Percentiles rank a stretch among this genome's conserved stretches.
Conservation (phyloP, 2,113 vertebrate genomes). For the Lycaon pictus region DNA sequence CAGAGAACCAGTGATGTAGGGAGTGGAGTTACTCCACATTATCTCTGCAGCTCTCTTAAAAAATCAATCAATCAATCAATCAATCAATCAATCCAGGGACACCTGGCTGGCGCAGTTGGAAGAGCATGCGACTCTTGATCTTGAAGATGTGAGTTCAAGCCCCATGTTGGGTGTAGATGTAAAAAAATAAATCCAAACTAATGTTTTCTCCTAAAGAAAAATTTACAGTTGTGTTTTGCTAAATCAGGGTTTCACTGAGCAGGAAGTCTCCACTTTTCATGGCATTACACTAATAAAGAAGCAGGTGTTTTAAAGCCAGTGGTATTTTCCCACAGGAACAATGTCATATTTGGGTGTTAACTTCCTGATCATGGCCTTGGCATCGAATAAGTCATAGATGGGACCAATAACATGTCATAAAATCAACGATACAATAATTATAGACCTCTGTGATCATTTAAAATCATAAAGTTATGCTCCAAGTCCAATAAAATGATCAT, state of each 20-base stretch:
- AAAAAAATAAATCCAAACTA: neutral
- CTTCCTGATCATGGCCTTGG: constrained; percentile 36
- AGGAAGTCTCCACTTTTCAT: neutral
- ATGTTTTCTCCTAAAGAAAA: constrained; percentile 53
- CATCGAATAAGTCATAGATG: constrained; percentile 53
- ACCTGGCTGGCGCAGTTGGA: neutral
- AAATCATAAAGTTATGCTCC: constrained; percentile 33
- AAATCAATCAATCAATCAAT: neutral
- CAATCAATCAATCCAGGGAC: neutral
- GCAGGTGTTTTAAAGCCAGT: constrained; percentile 13
- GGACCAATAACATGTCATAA: neutral
- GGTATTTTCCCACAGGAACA: constrained; percentile 36
- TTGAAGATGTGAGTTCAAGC: neutral
- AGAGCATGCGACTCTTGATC: neutral
- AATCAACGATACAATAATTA: constrained; percentile 48
- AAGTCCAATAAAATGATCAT: constrained; percentile 19
- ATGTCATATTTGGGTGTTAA: constrained; percentile 52
- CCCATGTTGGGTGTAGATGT: neutral
- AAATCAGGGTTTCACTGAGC: neutral
- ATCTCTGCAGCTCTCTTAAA: neutral
- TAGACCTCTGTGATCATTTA: neutral
- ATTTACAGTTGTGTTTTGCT: constrained; percentile 1
- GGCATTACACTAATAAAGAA: constrained; percentile 24
- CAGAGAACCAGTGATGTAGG: neutral
- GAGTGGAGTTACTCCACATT: neutral